Base-by-base conservation (phyloP, 2,888 invertebrate genomes). In the Eristalis intricaria region DNA sequence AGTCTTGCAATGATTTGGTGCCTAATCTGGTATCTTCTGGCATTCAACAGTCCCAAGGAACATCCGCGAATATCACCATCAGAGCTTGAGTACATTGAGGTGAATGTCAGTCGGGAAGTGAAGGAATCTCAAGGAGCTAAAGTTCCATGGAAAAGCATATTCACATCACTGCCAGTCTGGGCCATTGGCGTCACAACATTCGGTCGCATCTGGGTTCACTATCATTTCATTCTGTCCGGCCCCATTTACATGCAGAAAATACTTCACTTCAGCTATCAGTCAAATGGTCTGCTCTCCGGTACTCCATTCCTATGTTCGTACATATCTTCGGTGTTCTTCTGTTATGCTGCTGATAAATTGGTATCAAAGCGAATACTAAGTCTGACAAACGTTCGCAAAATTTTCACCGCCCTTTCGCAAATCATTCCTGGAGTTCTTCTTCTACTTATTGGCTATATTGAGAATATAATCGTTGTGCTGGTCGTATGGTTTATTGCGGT, bases 181-280 rank as follows among this genome's bases (percentile, higher is more conserved):
- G 94, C 95, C 0, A 96, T 96, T 90, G 96, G 95, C 11, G 94
- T 96, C 56, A 96, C 96, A 1, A 96, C 96, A 0, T 96, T 96
- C 90, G 96, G 96, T n/a, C 93, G 96, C 70, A 96, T 96, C 90
- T 96, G 96, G 96, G 95, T 96, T 5, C 96, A 96, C 90, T 96
- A 96, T 90, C 95, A 95, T 29, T 96, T 96, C 91, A 96, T 96
- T 91, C 95, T 95, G 90, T 94, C 95, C 66, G 96, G 96, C 13
- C 96, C 96, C 23, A 94, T 94, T 90, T 96, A 96, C 90, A 96
- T 96, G 95, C 95, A 95, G 91, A 94, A 94, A 78, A 94, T 96
- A 79, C 93, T 96, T 19, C 95, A 95, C 32, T 96, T 96, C 91
- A 94, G 95, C 89, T 96, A 96, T 90, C 95, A 96, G 92, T 94